Conservation (phyloP, 64 coral and sea anemone species). For the Exaiptasia diaphana region DNA sequence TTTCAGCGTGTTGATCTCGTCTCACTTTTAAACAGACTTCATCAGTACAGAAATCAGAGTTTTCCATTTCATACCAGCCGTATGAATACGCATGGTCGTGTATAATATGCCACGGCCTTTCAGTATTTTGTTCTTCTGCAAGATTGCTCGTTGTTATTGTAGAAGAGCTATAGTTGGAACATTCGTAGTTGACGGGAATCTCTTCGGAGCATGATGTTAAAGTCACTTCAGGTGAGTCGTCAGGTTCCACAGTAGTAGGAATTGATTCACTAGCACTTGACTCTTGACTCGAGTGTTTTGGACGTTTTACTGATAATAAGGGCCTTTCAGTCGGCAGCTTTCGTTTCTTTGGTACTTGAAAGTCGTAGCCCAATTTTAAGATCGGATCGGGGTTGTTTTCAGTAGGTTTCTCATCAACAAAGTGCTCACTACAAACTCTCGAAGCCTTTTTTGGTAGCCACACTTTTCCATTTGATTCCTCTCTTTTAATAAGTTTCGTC, state of each 20-base stretch:
- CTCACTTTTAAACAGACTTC: constrained; percentile 9
- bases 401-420: constrained; percentile 41
- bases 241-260: not conserved
- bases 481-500: constrained; percentile 10
- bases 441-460: constrained; percentile 36
- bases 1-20: constrained; percentile 27
- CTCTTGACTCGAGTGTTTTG: too few species aligned
- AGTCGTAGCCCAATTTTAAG: not conserved
- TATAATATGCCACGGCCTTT: constrained; percentile 1
- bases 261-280: not conserved
- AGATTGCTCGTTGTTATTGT: not conserved
- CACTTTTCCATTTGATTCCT: constrained; percentile 15
- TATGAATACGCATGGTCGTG: constrained; percentile 48
- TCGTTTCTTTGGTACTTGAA: not conserved
- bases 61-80: constrained; percentile 40
- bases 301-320: not conserved
- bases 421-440: constrained; percentile 53
- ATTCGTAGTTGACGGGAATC: too few species aligned
- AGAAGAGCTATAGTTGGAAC: too few species aligned
- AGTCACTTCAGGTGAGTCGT: not conserved
- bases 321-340: constrained; percentile 12
- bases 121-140: not conserved
- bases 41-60: constrained; percentile 21
- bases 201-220: too few species aligned
- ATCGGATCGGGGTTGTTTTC: constrained; percentile 39